Conservation (phyloP, 1,140 invertebrate species). For the Temnothorax nylanderi region DNA sequence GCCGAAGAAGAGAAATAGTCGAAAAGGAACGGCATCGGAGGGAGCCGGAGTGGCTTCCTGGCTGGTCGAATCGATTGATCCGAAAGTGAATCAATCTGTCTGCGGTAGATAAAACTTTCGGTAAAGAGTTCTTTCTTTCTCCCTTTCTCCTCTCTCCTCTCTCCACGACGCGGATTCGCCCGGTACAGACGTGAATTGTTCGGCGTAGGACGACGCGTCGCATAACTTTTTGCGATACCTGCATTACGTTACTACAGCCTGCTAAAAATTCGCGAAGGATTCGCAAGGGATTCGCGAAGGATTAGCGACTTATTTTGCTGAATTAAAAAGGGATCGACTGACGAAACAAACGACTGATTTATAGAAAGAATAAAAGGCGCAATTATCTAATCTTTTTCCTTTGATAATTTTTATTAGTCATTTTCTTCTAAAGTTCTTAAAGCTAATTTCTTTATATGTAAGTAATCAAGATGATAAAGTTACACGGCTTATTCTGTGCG, state of each 20-base stretch:
- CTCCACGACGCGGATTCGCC: slow-evolving; percentile 3
- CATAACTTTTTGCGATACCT: slow-evolving; percentile 46
- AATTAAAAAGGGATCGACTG: neutral
- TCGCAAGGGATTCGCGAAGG: neutral
- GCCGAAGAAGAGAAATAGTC: slow-evolving; percentile 56
- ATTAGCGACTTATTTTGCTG: neutral
- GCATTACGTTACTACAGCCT: slow-evolving; percentile 1
- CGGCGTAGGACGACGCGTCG: slow-evolving; percentile 1
- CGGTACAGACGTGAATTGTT: slow-evolving; percentile 39
- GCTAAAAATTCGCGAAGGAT: slow-evolving; percentile 17
- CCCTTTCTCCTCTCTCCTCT: slow-evolving; percentile 16
- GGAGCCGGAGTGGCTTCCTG: slow-evolving; percentile 68
- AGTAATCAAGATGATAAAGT: neutral
- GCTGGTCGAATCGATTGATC: slow-evolving; percentile 73
- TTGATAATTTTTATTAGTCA: neutral
- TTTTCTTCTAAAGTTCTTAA: neutral
- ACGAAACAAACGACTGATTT: neutral
- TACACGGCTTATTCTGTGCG: neutral
- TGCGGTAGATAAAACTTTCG: slow-evolving; percentile 79
- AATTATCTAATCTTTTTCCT: neutral
- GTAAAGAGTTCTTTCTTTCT: slow-evolving; percentile 69
- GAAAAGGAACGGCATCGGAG: slow-evolving; percentile 55
- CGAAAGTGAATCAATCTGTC: slow-evolving; percentile 77
- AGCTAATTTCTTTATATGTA: neutral
- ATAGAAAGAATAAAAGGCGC: neutral